These are phyloP conservation scores for Callionymus lyra DNA, from an alignment of 2,113 vertebrate genomes.

Conservation along the genomic window DNA sequence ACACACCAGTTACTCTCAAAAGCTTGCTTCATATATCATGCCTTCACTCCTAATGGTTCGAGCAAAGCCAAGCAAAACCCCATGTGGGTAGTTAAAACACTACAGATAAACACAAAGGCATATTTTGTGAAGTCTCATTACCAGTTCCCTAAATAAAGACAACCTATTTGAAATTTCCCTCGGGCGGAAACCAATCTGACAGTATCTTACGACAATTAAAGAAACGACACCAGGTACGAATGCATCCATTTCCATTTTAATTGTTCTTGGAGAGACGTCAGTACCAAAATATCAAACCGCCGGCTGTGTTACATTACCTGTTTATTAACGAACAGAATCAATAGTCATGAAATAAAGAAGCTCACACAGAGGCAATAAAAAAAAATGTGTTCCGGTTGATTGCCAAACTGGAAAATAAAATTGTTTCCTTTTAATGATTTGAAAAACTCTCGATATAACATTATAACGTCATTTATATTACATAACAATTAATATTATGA, in stretches of 20 bases:
- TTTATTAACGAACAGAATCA: background rate
- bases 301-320: conserved; percentile 1
- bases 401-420: too few relatives aligned
- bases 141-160: conserved; percentile 28
- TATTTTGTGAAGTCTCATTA: conserved; percentile 34
- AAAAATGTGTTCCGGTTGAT: background rate
- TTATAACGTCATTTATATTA: too few relatives aligned
- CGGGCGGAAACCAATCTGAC: conserved; percentile 5
- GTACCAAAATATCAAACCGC: conserved; percentile 4
- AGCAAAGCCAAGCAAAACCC: conserved; percentile 52
- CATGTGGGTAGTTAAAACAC: conserved; percentile 45
- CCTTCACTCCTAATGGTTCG: conserved; percentile 73
- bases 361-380: background rate
- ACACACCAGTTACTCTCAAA: conserved; percentile 73
- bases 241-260: background rate
- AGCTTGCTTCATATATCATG: conserved; percentile 71
- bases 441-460: too few relatives aligned
- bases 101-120: conserved; percentile 45
- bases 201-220: conserved; percentile 6
- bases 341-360: background rate
- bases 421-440: too few relatives aligned
- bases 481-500: too few relatives aligned
- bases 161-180: conserved; percentile 15
- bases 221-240: conserved; percentile 6
- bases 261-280: conserved; percentile 4